These are phyloP conservation scores for Menura novaehollandiae DNA, from an alignment of 2,113 vertebrate species.

Conservation along the genomic window DNA sequence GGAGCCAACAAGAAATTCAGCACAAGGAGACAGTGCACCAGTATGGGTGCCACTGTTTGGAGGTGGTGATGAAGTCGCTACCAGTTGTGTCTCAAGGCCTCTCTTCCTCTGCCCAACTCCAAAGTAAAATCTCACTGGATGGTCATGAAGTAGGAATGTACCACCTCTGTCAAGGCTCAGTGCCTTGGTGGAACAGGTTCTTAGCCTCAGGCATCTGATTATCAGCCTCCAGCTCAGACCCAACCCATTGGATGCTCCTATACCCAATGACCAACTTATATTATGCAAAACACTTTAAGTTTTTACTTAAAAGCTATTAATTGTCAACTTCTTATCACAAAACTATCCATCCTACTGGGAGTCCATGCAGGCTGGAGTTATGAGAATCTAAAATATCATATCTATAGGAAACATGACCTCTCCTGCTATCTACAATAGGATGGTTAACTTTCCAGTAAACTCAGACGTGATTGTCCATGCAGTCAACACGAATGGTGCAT, in stretches of 20 bases:
- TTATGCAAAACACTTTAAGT: background rate
- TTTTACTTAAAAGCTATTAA: background rate
- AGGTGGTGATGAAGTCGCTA: background rate
- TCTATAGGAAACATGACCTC: background rate
- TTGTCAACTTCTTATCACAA: background rate
- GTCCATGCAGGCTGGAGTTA: background rate
- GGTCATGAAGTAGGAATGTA: background rate
- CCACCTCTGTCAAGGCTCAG: background rate
- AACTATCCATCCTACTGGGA: background rate
- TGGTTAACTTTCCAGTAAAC: background rate
- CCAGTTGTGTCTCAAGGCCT: background rate
- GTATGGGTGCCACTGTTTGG: background rate
- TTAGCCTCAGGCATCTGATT: background rate
- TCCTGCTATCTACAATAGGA: background rate
- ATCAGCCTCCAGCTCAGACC: background rate
- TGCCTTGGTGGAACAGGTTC: background rate
- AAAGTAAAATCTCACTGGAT: background rate
- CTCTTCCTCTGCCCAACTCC: background rate
- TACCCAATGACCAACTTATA: background rate
- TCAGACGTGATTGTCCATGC: constrained; percentile 10
- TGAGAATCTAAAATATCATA: background rate
- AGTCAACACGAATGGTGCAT: constrained; percentile 33
- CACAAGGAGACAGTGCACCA: background rate
- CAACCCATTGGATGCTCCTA: background rate
- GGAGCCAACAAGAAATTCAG: background rate